Evolutionary conservation across 2,113 vertebrate genomes (phyloP), one percentile per base, ranked within the genome.

Genomic region (Tetraodon nigroviridis): DNA sequence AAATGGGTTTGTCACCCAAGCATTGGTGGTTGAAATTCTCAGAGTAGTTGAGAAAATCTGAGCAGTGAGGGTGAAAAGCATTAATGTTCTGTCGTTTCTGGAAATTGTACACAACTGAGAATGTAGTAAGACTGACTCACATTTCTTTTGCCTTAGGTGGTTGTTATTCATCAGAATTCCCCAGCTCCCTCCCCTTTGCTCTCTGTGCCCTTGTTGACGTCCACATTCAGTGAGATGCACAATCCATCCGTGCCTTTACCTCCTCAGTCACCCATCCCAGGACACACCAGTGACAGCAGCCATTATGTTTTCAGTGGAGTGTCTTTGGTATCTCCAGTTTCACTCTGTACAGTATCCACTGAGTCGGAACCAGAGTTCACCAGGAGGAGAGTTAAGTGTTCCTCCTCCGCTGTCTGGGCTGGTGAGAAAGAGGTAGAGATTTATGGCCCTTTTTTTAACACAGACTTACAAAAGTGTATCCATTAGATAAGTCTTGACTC

Each of bases 361-460:
- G 71, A 71, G 62, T 84, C 87, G 18, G 42, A 44, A 16, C 71
- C 73, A 11, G 58, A 40, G 6, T 15, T 55, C 19, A 37, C 8
- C 32, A 12, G 32, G 12, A 52, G 12, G 11, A 21, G 20, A 75
- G 24, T 66, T 44, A 65, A 73, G 18, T 54, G 69, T 29, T 79
- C 50, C n/a, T 16, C 53, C 22, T 40, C 32, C 58, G 42, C 21
- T 55, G 20, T 27, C 45, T 20, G 51, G 12, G 16, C 54, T 21
- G 29, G 57, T 32, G 65, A 69, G 55, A 22, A 42, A 17, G 81
- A 90, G 86, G 89, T 90, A 82, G 14, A 65, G 15, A 17, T 64
- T 52, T 14, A 18, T 21, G 6, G 15, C 32, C 16, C 8, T 27
- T 19, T 3, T 61, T 15, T 22, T 61, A 60, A 0, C 45, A 21